Evolutionary conservation across 2,888 invertebrate genomes (phyloP), one percentile per base, ranked within the genome.

Genomic region (Oligia strigilis): DNA sequence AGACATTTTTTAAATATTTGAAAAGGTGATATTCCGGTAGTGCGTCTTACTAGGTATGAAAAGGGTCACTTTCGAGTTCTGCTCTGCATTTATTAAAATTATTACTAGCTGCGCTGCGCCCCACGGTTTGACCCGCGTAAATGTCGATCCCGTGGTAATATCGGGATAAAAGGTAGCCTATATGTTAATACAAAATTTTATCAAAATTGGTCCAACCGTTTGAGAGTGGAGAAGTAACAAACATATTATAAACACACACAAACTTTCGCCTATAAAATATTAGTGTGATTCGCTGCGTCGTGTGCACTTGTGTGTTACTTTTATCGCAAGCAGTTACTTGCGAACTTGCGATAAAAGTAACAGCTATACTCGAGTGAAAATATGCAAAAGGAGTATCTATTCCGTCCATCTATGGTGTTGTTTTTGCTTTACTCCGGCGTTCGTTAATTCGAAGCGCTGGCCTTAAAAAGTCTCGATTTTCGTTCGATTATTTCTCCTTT

Each of bases 401-500:
- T n/a, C 4, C 60, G 4, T 73, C 11, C 14, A 73, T 65, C 36
- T 85, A 69, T 13, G 13, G 13, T 40, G 55, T 80, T 69, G 58
- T 82, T 69, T 82, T 76, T 17, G 49, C 23, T 72, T 52, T 75
- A 23, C 29, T 60, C 49, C 11, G 17, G 11, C 70, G 83, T 83
- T 66, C 65, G 70, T 83, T 73, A 83, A 74, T 83, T 86, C 64
- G 78, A 83, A 78, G 86, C 65, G 62, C 64, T 65, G 9, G 64
- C 69, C 43, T 66, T 62, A 70, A 64, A 85, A 83, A 83, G 62
- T 83, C 78, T 77, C 49, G 71, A 81, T 85, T 85, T 80, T 80
- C 79, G 77, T 77, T 84, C 73, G 73, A 89, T 82, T 81, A 73
- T 85, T 82, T 76, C 77, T 75, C 19, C 40, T 70, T 58, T 81